Evolutionary conservation across 2,113 vertebrate species (phyloP), one percentile per base, ranked within the genome.

Genomic region (Microtus ochrogaster): DNA sequence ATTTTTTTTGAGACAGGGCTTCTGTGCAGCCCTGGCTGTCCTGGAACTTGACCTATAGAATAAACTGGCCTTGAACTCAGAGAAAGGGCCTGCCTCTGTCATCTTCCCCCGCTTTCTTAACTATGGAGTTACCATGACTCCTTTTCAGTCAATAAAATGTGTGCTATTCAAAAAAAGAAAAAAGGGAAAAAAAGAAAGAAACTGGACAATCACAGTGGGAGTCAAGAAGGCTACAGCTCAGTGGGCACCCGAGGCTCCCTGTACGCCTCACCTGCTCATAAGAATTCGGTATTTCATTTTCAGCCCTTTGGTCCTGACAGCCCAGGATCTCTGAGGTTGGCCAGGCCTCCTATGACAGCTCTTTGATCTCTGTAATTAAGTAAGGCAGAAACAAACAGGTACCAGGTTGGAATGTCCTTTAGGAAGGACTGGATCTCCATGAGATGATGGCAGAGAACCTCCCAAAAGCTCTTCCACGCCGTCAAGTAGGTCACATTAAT

Each of bases 111-210:
- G 58, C 41, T 84, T 97, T 82, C 84, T 44, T 83, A 58, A 90
- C 19, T 52, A n/a, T 2, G 47, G 92, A 78, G 41, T 19, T 49
- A 82, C 47, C 16, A 47, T 26, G 41, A 96, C 72, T 94, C 47
- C 61, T 85, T 94, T 85, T 87, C n/a, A 65, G 78, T 76, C 70
- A 94, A 76, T 89, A 89, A 95, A 96, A 93, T 70, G 52, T 92
- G 47, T 95, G 94, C 55, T 74, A 58, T 21, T 91, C 73, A 94
- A 95, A 55, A 55, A 55, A 55, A 16, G 0, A 14, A 14, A 52
- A 13, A 52, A 52, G 4, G 52, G 4, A 55, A 12, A 16, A 2
- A 52, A 16, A 55, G 0, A 55, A 16, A 55, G 52, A 49, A 55
- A 55, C 52, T 55, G 61, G 41, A 66, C 8, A 22, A 14, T 26